These are phyloP conservation scores for Caenorhabditis remanei DNA, from an alignment of 1,140 invertebrate species.

Conservation along the genomic window DNA sequence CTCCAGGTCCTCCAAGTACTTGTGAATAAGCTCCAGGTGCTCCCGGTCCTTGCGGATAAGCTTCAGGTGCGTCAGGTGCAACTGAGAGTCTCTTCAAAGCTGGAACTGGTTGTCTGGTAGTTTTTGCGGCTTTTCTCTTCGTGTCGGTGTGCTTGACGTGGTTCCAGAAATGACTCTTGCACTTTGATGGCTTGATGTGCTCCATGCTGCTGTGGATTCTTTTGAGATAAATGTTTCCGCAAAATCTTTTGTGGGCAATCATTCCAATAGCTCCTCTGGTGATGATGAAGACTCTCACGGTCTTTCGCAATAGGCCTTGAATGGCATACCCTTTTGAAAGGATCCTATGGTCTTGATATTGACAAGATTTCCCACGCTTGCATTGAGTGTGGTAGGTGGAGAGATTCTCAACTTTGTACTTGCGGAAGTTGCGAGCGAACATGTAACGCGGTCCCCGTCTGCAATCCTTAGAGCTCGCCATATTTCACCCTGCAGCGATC, in stretches of 20 bases:
- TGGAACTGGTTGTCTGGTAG: conserved; percentile 58
- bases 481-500: conserved; percentile 82
- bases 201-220: conserved; percentile 96
- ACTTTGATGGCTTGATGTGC: conserved; percentile 96
- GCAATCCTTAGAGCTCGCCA: conserved; percentile 98
- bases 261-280: conserved; percentile 96
- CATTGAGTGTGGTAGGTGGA: conserved; percentile 97
- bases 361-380: conserved; percentile 97
- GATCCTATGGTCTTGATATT: conserved; percentile 99
- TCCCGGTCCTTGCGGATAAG: neutral
- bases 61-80: neutral
- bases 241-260: conserved; percentile 96
- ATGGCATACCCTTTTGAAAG: conserved; percentile 99
- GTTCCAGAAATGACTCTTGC: conserved; percentile 92
- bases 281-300: conserved; percentile 95
- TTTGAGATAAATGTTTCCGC: conserved; percentile 88
- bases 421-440: conserved; percentile 93
- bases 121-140: conserved; percentile 67
- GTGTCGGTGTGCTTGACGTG: conserved; percentile 80
- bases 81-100: conserved; percentile 60
- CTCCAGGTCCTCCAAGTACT: neutral
- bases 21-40: neutral
- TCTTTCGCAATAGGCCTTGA: conserved; percentile 98
- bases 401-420: conserved; percentile 92
- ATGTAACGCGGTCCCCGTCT: conserved; percentile 96